Percentiles rank a stretch among this genome's conserved stretches.
These are phyloP conservation scores for Drosophila obscura DNA, from an alignment of 1,140 invertebrate species.

Conservation along the genomic window DNA sequence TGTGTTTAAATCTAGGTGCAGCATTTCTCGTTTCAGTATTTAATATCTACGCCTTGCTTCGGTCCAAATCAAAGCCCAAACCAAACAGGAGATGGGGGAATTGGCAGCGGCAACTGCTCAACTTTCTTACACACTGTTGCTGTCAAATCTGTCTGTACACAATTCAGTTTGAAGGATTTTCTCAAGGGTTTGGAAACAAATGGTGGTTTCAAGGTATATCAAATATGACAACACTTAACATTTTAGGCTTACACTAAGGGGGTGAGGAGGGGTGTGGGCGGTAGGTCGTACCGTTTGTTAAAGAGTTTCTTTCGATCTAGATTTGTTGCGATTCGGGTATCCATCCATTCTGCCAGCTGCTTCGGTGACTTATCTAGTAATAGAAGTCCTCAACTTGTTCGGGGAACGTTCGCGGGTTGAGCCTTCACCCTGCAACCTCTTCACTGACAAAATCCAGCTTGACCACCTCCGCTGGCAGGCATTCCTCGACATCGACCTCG, in stretches of 20 bases:
- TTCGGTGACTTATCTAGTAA: constrained; percentile 56
- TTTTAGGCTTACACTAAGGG: constrained; percentile 40
- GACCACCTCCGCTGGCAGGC: constrained; percentile 88
- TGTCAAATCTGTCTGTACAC: constrained; percentile 1
- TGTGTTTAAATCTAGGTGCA: constrained; percentile 59
- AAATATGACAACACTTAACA: constrained; percentile 73
- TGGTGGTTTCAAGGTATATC: constrained; percentile 50
- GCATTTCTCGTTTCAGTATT: constrained; percentile 40
- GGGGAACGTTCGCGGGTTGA: constrained; percentile 24
- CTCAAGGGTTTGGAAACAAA: constrained; percentile 26
- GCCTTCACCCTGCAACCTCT: constrained; percentile 88
- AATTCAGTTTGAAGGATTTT: constrained; percentile 26
- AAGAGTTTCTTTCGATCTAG: constrained; percentile 43
- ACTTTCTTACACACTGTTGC: too few relatives aligned
- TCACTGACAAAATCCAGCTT: constrained; percentile 92
- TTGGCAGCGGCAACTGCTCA: too few relatives aligned
- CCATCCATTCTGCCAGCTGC: constrained; percentile 32
- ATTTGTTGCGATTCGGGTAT: constrained; percentile 27
- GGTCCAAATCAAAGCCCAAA: constrained; percentile 3
- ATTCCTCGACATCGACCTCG: constrained; percentile 93
- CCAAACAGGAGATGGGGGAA: background rate
- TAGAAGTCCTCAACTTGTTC: constrained; percentile 58
- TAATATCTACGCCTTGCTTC: constrained; percentile 50
- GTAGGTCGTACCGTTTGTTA: constrained; percentile 44
- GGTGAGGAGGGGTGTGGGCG: constrained; percentile 27